Base-by-base conservation (phyloP, 1,140 invertebrate species). In the Drosophila lowei region DNA sequence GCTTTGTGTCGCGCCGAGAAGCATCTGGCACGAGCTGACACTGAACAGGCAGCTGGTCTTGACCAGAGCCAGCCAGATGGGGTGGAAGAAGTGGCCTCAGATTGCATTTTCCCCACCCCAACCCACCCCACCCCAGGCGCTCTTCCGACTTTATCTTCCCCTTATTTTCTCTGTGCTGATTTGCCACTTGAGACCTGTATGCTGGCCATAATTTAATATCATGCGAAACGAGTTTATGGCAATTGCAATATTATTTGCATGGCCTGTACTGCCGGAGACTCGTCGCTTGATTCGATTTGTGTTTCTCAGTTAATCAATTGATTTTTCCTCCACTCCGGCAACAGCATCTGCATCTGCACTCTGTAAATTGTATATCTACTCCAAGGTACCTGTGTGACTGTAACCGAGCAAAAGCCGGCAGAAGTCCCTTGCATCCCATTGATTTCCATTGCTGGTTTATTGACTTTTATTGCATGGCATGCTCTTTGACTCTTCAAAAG, bases 231-330 rank as follows among this genome's bases (percentile, higher is more conserved):
- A 56, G 48, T 70, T 70, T 67, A 67, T 43, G 57, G 71, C 48
- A 48, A 42, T 21, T 74, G 34, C 46, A 65, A 74, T 74, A 65
- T 23, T 48, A 52, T 73, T 74, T 74, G 71, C 70, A 53, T 73
- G 57, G 34, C 15, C 42, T 6, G 23, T 53, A 30, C 46, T 23
- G 34, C 34, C 34, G 5, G 34, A 38, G 50, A 56, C 46, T 41
- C 48, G 15, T 50, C 58, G 38, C 41, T 55, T 63, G 60, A 74
- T 49, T 64, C 43, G 60, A 73, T 74, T 74, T 74, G 70, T 58
- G 71, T 49, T 43, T 16, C 21, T 47, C 44, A 53, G 71, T 63
- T 65, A 74, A 73, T 74, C 71, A 74, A 74, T 73, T 74, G 71
- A 74, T 74, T 73, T 73, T 61, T 55, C 61, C 71, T 50, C 0